A percentile compares a stretch with the other conserved stretches of the same genome.
Conservation (phyloP, 92 coral and sea anemone species). For the Palythoa heliodiscus region DNA sequence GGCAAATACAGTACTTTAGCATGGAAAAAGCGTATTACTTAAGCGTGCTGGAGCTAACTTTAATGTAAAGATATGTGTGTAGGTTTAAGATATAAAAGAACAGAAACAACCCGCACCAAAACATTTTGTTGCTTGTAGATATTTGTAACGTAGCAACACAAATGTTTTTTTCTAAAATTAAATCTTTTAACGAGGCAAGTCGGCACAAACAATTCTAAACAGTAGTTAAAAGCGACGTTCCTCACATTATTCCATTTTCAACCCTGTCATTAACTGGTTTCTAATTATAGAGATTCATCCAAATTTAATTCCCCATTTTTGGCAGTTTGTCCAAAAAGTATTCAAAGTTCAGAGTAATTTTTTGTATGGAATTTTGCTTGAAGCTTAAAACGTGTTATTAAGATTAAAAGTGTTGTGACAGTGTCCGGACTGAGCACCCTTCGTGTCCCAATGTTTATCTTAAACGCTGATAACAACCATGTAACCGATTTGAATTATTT, state of each 20-base stretch:
- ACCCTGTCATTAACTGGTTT: conserved; percentile 11
- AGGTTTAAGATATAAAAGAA: not conserved
- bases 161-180: not conserved
- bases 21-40: not conserved
- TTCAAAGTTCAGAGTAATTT: conserved; percentile 56
- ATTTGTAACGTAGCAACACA: not conserved
- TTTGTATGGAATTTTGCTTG: conserved; percentile 57
- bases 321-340: conserved; percentile 51
- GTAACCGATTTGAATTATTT: conserved; percentile 36
- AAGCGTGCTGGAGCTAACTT: not conserved
- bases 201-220: not conserved
- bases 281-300: conserved; percentile 21
- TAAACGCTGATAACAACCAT: conserved; percentile 35
- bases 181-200: not conserved
- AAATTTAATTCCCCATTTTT: conserved; percentile 34
- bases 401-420: conserved; percentile 20
- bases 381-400: conserved; percentile 51
- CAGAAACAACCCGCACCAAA: not conserved
- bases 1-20: not conserved
- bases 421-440: not conserved
- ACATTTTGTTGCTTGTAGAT: not conserved
- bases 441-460: conserved; percentile 44
- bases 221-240: not conserved
- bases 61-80: not conserved
- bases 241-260: conserved; percentile 1